Conservation (phyloP, 2,888 invertebrate genomes). For the Drosophila falleni region DNA sequence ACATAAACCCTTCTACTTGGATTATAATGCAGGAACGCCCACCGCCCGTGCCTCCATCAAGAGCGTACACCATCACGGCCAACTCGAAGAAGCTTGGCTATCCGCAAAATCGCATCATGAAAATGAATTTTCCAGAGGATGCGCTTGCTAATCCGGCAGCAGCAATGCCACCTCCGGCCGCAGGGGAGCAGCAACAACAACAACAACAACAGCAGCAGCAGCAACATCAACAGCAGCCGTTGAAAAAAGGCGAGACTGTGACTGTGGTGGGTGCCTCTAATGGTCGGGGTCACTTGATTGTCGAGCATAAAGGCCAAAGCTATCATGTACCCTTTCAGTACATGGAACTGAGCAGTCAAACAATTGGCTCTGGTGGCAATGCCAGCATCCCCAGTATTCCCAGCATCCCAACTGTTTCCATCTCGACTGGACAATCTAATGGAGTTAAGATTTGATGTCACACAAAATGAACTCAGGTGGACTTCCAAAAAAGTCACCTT, state of each 20-base stretch:
- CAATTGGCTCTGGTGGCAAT: constrained; percentile 28
- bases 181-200: constrained; percentile 59
- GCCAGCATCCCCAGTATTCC: constrained; percentile 19
- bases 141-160: constrained; percentile 81
- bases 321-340: constrained; percentile 94
- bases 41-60: constrained; percentile 95
- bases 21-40: constrained; percentile 90
- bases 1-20: constrained; percentile 34
- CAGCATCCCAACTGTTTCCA: constrained; percentile 25
- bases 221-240: constrained; percentile 85
- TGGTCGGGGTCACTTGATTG: constrained; percentile 94
- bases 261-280: constrained; percentile 95
- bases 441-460: constrained; percentile 59
- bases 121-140: constrained; percentile 93
- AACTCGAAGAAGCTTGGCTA: constrained; percentile 96
- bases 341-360: constrained; percentile 88
- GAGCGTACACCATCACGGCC: constrained; percentile 95
- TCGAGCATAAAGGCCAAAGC: constrained; percentile 91
- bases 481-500: neutral
- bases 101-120: constrained; percentile 96
- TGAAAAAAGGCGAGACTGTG: constrained; percentile 94
- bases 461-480: neutral
- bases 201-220: constrained; percentile 82
- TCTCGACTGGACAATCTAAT: constrained; percentile 41
- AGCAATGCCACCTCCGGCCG: constrained; percentile 30